Evolutionary conservation across 2,888 invertebrate genomes (phyloP), one percentile per base, ranked within the genome.

Genomic region (Amiota minor): DNA sequence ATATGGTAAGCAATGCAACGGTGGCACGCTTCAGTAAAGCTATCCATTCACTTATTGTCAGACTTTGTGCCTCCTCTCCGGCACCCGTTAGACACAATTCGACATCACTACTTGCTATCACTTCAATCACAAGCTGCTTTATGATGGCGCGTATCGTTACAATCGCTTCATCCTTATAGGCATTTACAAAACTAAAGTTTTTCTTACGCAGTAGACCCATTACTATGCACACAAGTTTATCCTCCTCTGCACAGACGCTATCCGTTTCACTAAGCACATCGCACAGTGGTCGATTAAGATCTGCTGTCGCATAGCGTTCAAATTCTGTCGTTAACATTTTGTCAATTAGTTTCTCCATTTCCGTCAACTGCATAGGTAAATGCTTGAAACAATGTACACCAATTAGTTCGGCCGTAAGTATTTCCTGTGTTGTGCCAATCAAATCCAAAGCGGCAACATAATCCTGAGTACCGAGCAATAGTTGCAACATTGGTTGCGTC

Each of bases 271-370:
- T 91, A 2, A 80, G 75, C 0, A 82, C 83, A 35, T 87, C 87
- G 62, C 85, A 90, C 9, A 93, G 91, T 11, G 97, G 96, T 82
- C 98, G 91, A 90, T 97, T 97, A 23, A 99, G 92, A 90, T 99
- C 98, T 16, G 95, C 93, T 4, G 97, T 96, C 70, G 97, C 94
- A 89, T 97, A 96, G 80, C 96, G 93, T 85, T 96, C 95, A 89
- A 99, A 98, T 90, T 99, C 99, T 72, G 96, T 96, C 76, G 95
- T 95, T 80, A 99, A 92, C 97, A 99, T 98, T 91, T 97, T 97
- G 87, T 98, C 98, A 80, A 99, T 98, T 20, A 98, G 92, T 86
- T 96, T 94, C 85, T 97, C 95, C 94, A 99, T 96, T 92, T 99
- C 99, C 76, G 94, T 95, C 70, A 99, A 91, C 90, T 99, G 99